Base-by-base conservation (phyloP, 2,888 invertebrate species). In the Lamproptera curius region DNA sequence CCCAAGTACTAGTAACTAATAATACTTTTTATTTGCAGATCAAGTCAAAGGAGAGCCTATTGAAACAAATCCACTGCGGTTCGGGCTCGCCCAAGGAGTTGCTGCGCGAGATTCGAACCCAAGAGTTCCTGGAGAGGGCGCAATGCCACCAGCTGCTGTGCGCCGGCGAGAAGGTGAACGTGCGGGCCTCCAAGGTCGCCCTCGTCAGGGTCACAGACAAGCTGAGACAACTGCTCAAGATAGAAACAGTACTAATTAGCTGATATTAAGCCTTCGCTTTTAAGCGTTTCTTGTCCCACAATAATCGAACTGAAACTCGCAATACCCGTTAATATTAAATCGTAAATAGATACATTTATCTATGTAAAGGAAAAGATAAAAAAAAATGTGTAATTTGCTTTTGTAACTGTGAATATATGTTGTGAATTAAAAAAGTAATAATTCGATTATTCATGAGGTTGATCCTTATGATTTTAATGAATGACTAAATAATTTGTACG, bases 201-300 rank as follows among this genome's bases (percentile, higher is more conserved):
- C 90, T 96, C 47, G 92, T 96, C 57, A 91, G 93, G 70, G 95
- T 95, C 84, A 95, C 95, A 62, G 95, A 95, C 66, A 93, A 92
- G 74, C 93, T 96, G 58, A 91, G 91, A 64, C 93, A 94, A 79
- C 89, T 96, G 70, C 89, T 96, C 64, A 94, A 93, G 73, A 93
- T 95, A 50, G 95, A 95, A 81, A 92, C 92, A 54, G 91, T 93
- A 56, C 82, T 92, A 57, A 91, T 95, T 78, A 89, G 90, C 85
- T 90, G 90, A 89, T 89, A 89, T 58, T 74, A 73, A 50, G 89
- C 54, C 67, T 67, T 48, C 40, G 35, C 14, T 20, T 16, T 28
- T 16, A 34, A 33, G 28, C 14, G 11, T 35, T 33, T 54, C 48
- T 46, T 36, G 37, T 26, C 13, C 39, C 39, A 26, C n/a, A 5